phyloP scores from a whole-genome alignment of 2,888 invertebrate genomes.

The Ormyrus nitidulus region DNA sequence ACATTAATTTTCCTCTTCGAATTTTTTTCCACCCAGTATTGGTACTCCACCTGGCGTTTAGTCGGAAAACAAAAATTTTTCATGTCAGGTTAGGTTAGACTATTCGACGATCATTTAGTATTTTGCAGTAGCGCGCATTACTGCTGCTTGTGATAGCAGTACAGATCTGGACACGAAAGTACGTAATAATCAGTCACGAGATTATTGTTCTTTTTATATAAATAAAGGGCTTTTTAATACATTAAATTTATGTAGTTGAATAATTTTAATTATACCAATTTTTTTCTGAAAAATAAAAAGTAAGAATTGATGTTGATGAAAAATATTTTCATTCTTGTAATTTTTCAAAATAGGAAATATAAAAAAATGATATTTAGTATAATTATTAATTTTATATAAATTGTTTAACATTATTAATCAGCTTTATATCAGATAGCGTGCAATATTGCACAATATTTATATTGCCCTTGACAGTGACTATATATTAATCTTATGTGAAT shows the following conservation, averaged over 20 bases:
- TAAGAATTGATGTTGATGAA: background rate
- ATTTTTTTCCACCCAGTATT: background rate
- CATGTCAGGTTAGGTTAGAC: background rate
- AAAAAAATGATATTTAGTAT: background rate
- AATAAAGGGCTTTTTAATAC: no score
- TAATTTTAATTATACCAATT: background rate
- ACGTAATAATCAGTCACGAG: constrained; percentile 21
- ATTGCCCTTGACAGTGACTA: constrained; percentile 31
- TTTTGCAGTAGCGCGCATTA: constrained; percentile 10
- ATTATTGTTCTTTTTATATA: constrained; percentile 3
- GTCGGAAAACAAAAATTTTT: background rate
- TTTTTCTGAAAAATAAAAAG: background rate
- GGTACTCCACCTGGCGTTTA: constrained; percentile 17
- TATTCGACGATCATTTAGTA: constrained; percentile 11
- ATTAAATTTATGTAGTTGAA: no score
- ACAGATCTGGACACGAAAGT: constrained; percentile 7
- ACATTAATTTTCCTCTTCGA: constrained; percentile 10
- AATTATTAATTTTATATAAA: constrained; percentile 4
- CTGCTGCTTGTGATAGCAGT: no score
- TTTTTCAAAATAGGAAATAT: no score
- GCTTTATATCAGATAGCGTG: background rate
- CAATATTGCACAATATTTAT: constrained; percentile 42
- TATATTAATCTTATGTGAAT: constrained; percentile 15
- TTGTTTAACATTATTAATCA: background rate
- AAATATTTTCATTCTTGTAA: no score